These are phyloP conservation scores for Nyleta sp. DNA, from an alignment of 2,888 invertebrate genomes.

Conservation along the genomic window DNA sequence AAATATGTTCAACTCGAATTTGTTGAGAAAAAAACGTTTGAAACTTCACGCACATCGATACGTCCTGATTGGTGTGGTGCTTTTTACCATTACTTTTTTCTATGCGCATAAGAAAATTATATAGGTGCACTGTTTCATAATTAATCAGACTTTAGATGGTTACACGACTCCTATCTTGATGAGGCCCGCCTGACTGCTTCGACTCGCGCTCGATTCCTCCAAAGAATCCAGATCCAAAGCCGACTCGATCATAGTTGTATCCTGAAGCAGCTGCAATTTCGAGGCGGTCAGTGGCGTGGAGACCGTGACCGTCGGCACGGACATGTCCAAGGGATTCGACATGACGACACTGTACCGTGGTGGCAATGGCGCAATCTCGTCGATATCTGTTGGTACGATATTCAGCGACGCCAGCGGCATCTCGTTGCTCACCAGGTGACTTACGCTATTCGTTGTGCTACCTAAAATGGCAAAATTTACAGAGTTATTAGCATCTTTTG, in stretches of 20 bases:
- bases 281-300: conserved; percentile 84
- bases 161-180: conserved; percentile 85
- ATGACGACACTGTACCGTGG: conserved; percentile 78
- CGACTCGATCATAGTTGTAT: conserved; percentile 96
- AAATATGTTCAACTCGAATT: no score
- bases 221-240: conserved; percentile 94
- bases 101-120: no score
- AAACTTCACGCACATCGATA: no score
- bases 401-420: conserved; percentile 85
- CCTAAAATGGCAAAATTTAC: conserved; percentile 81
- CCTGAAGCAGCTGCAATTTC: conserved; percentile 90
- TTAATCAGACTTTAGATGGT: conserved; percentile 58
- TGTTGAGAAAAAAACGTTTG: no score
- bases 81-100: no score
- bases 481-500: no score
- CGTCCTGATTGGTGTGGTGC: no score
- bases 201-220: conserved; percentile 88
- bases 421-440: conserved; percentile 87
- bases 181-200: conserved; percentile 87
- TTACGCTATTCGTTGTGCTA: conserved; percentile 87
- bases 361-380: conserved; percentile 79
- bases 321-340: conserved; percentile 70
- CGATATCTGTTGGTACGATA: conserved; percentile 82
- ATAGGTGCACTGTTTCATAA: no score
- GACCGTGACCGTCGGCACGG: conserved; percentile 74